Percentiles rank a stretch among this genome's conserved stretches.
These are phyloP conservation scores for Lacerta bilineata DNA, from an alignment of 2,797 vertebrate genomes.

Conservation along the genomic window DNA sequence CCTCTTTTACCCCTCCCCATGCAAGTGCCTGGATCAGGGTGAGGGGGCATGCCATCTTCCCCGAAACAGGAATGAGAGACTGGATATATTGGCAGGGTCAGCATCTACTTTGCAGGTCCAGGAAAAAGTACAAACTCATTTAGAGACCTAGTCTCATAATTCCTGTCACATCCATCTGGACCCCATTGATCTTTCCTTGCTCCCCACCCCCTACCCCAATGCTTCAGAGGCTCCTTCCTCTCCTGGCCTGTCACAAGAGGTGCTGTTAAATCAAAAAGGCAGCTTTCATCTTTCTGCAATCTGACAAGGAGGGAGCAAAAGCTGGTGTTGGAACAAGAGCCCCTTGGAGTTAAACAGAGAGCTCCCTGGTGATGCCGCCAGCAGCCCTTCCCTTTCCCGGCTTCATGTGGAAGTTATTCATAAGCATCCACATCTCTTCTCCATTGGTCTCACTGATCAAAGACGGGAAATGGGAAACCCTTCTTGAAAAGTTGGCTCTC, in stretches of 20 bases:
- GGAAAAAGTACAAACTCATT: conserved; percentile 52
- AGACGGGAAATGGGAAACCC: conserved; percentile 67
- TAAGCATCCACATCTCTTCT: conserved; percentile 59
- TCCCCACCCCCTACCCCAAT: conserved; percentile 73
- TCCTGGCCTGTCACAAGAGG: conserved; percentile 69
- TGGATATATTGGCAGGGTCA: not conserved
- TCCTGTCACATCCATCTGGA: conserved; percentile 90
- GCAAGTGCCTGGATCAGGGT: not conserved
- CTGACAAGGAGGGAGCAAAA: conserved; percentile 76
- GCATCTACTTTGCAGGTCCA: conserved; percentile 17
- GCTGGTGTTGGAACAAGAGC: conserved; percentile 30
- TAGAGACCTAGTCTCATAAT: conserved; percentile 55
- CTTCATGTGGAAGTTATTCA: conserved; percentile 64
- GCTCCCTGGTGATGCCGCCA: not conserved
- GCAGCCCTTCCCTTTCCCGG: conserved; percentile 64
- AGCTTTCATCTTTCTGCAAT: conserved; percentile 89
- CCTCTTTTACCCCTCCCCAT: not conserved
- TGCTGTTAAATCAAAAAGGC: conserved; percentile 86
- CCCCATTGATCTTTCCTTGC: conserved; percentile 86
- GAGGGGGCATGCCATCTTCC: not conserved
- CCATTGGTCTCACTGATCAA: not conserved
- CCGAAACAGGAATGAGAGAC: not conserved
- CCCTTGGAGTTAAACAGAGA: conserved; percentile 16
- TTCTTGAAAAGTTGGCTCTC: conserved; percentile 66
- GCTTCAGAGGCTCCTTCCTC: conserved; percentile 39